Base-by-base conservation (phyloP, 1,140 invertebrate species). In the Telenomus remus region DNA sequence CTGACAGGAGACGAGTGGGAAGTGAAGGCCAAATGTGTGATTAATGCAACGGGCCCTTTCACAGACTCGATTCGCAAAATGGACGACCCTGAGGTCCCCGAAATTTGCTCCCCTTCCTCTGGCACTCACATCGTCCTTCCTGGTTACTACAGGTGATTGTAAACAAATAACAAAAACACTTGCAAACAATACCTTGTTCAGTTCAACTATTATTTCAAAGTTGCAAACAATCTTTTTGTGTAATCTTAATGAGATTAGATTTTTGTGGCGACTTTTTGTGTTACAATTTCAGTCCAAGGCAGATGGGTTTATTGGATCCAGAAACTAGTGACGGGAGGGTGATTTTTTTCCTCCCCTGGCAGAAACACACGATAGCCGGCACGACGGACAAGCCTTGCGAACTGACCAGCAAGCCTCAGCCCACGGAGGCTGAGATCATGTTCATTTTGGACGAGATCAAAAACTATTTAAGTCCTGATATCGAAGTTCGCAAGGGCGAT, bases 261-360 rank as follows among this genome's bases (percentile, higher is more conserved):
- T 27, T 27, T 27, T 27, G 6, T 27, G 1, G 19, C 6, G 19
- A 27, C 2, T 27, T 27, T 27, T 13, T 1, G 1, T 44, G 11
- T 44, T 14, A 13, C 13, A 12, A 14, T 7, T 50, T n/a, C 6
- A 78, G 76, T 54, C 76, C 76, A 0, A 61, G 53, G 68, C 95
- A 96, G 83, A 99, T 99, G 96, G 98, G 98, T 82, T 89, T 99
- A 0, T 90, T 99, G 0, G 98, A 99, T 92, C 98, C 98, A n/a
- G 91, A 95, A 0, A 99, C 98, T 0, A 97, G 95, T 59, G 98
- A 99, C 87, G 98, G 98, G 0, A 91, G 98, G 71, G 97, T 99
- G 0, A 99, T 99, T 81, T 99, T 99, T 90, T 99, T 99, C 90
- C 89, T 99, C 37, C 97, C 98, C 0, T 99, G 97, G 97, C 93